Evolutionary conservation across 2,113 vertebrate species (phyloP).

Genomic region (Acanthisitta chloris): DNA sequence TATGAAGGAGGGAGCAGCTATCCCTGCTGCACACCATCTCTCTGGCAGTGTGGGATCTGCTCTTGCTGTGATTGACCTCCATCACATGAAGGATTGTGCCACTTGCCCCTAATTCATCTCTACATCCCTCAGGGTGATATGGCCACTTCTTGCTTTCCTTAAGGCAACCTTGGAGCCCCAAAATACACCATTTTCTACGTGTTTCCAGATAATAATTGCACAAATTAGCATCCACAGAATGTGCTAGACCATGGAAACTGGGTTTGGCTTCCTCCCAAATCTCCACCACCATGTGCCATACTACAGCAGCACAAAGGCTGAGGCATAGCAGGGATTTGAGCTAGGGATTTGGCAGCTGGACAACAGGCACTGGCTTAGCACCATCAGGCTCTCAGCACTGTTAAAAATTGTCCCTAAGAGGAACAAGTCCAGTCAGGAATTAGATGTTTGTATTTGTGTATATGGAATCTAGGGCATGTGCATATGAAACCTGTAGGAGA

Average conservation of each 20-base stretch:
- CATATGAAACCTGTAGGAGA: neutral
- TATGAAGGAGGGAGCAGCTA: neutral
- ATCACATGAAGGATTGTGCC: fast-evolving
- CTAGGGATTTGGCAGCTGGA: neutral
- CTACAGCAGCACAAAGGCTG: neutral
- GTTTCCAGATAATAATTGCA: neutral
- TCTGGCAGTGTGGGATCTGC: neutral
- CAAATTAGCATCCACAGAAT: neutral
- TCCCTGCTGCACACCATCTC: fast-evolving
- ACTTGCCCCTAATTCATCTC: neutral
- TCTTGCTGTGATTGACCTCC: fast-evolving
- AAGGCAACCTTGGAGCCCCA: neutral
- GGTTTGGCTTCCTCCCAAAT: neutral
- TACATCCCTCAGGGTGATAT: fast-evolving
- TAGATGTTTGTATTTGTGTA: fast-evolving
- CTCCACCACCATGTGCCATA: fast-evolving
- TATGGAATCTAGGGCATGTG: neutral
- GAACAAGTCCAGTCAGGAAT: fast-evolving
- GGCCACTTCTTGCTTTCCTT: neutral
- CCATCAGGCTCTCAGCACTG: fast-evolving
- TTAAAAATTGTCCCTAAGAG: neutral
- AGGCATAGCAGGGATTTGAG: neutral
- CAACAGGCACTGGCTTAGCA: neutral
- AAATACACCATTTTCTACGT: neutral
- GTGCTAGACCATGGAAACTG: fast-evolving